phyloP scores from a whole-genome alignment of 2,113 vertebrate genomes.

The Syrmaticus mikado region DNA sequence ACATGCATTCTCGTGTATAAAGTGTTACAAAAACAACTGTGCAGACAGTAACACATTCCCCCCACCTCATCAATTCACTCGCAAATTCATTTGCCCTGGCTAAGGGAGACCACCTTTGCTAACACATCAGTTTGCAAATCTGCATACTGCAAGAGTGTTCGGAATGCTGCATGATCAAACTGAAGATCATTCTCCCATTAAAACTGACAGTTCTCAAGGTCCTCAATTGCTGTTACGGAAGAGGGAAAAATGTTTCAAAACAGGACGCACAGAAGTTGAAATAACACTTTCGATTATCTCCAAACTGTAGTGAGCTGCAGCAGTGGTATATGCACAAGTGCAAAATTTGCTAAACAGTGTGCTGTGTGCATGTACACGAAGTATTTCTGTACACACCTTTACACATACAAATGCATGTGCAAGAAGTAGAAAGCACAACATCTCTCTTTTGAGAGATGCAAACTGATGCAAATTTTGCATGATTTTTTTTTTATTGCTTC shows the following conservation, averaged over 20 bases:
- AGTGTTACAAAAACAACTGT: background rate
- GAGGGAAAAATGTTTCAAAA: background rate
- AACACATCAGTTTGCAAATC: background rate
- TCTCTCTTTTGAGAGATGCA: background rate
- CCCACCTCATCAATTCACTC: background rate
- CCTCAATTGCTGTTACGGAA: background rate
- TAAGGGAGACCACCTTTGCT: background rate
- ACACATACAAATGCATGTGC: background rate
- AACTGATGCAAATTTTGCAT: background rate
- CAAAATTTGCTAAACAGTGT: background rate
- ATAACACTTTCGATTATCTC: background rate
- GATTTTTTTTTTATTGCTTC: background rate
- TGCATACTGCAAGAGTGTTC: background rate
- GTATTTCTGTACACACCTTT: no score
- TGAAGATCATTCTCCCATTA: background rate
- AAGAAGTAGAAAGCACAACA: background rate
- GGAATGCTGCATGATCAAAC: background rate
- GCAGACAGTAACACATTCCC: background rate
- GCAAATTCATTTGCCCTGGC: background rate
- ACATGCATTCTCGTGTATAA: background rate
- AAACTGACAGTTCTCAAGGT: background rate
- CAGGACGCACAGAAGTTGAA: background rate
- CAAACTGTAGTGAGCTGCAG: no score
- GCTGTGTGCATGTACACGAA: accelerated
- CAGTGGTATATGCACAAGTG: no score